Base-by-base conservation (phyloP, 2,888 invertebrate genomes). In the Cyrtodaria siliqua region DNA sequence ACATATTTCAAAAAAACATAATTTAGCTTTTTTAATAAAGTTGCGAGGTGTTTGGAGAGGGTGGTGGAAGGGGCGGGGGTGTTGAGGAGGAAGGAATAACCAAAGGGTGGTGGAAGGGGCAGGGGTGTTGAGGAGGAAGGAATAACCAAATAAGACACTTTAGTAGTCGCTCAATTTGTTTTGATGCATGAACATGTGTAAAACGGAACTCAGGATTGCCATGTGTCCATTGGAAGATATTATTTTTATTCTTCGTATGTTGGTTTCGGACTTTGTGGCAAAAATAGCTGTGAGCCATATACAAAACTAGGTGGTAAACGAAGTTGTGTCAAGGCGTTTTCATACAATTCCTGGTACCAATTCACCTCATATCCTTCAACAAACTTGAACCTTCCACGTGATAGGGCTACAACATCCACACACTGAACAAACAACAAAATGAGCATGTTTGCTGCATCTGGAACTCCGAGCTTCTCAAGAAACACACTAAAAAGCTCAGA, bases 371-470 rank as follows among this genome's bases (percentile, higher is more conserved):
- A 49, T 24, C 63, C 63, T 38, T 64, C 27, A 2, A 53, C 42
- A 55, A 64, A 26, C 27, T 53, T 64, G 38, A 64, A 44, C 18
- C 44, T 27, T 27, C 63, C 63, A 14, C 53, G 23, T 38, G n/a
- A n/a, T 16, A 64, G 44, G 12, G 63, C 63, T 16, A 52, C 38
- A 2, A 64, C 24, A 18, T 64, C 63, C 2, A 64, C 53, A 23
- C 63, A 53, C 27, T 64, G 63, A 1, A 64, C 27, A 29, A 55
- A 53, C 2, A 64, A 1, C 16, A 55, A 3, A n/a, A 64, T n/a
- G 2, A 64, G 24, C 27, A 53, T 6, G 27, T 53, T 53, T 20
- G 20, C 14, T 4, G 24, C 53, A 53, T 53, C 53, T 26, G 9
- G n/a, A n/a, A 53, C 27, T n/a, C 53, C 53, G 16, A n/a, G 8